Evolutionary conservation across 2,888 invertebrate species (phyloP), one percentile per base, ranked within the genome.

Genomic region (Tenthredo mesomela): DNA sequence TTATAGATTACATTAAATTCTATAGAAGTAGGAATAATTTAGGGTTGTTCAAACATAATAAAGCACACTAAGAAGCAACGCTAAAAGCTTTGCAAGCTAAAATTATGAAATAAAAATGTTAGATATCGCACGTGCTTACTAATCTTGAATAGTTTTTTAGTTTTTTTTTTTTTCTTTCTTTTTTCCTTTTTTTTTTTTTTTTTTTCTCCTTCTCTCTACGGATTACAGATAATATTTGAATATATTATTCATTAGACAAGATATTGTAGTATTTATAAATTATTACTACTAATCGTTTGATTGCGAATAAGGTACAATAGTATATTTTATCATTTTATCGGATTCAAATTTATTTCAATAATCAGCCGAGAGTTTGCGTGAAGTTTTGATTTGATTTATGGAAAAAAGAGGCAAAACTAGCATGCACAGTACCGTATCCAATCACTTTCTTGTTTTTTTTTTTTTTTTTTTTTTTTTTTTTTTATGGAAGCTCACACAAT

Each of bases 1-100:
- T 65, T 47, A 83, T 2, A 43, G 40, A 83, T 43, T n/a, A 73
- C 43, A 73, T 73, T 12, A 43, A 50, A 7, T 83, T 71, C 40
- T 83, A 47, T 83, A 47, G 33, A 83, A 43, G 25, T 70, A 25
- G 70, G 70, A 83, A 70, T 67, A 47, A 25, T 61, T 65, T 29
- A 47, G 70, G 70, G 43, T 18, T 67, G 9, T 21, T 21, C 33
- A 67, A 47, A 43, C 58, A 40, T 18, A 40, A 83, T 18, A 25
- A 83, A 70, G 43, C 83, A 47, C 70, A 83, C 25, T 15, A 83
- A 83, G 70, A 83, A 83, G 83, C 70, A 67, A 47, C 83, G 70
- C 73, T 73, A 43, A 73, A 43, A 21, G 73, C 73, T 73, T 12
- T 21, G 73, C 67, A 83, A 37, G 61, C 25, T 29, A 12, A 83